Evolutionary conservation across 2,888 invertebrate genomes (phyloP).

Genomic region (Oscheius sp.): DNA sequence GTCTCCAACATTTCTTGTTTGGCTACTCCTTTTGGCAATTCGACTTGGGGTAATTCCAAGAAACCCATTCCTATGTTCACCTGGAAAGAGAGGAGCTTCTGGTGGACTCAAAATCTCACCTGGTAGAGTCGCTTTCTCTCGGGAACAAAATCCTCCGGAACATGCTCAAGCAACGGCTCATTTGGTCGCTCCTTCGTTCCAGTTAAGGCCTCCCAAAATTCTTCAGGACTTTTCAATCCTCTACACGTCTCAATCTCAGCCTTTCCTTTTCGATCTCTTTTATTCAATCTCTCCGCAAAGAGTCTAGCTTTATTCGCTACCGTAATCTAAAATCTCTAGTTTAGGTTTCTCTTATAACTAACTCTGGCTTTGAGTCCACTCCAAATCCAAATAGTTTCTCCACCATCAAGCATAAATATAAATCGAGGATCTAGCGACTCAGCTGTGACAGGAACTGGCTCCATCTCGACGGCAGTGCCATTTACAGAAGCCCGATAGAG

Average conservation of each 20-base stretch:
- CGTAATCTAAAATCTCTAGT: slow-evolving; percentile 54
- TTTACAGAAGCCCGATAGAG: slow-evolving; percentile 66
- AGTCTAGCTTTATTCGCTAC: slow-evolving; percentile 75
- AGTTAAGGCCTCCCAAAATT: slow-evolving; percentile 83
- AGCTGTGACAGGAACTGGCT: slow-evolving; percentile 69
- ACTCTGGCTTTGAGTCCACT: slow-evolving; percentile 78
- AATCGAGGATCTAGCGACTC: slow-evolving; percentile 86
- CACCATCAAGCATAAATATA: slow-evolving; percentile 90
- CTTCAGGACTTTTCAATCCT: slow-evolving; percentile 83
- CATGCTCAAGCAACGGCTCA: slow-evolving; percentile 75
- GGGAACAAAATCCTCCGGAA: slow-evolving; percentile 70
- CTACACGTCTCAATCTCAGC: slow-evolving; percentile 86
- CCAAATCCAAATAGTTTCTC: slow-evolving; percentile 86
- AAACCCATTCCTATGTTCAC: slow-evolving; percentile 98
- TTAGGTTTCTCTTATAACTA: background rate
- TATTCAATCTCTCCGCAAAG: slow-evolving; percentile 96
- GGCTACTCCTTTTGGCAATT: slow-evolving; percentile 58
- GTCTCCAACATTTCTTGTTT: slow-evolving; percentile 80
- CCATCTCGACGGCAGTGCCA: slow-evolving; percentile 74
- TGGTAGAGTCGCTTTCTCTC: slow-evolving; percentile 60
- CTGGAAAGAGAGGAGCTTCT: slow-evolving; percentile 72
- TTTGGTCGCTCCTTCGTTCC: slow-evolving; percentile 35
- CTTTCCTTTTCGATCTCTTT: slow-evolving; percentile 94
- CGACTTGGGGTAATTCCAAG: slow-evolving; percentile 90
- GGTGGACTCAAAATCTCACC: background rate